Percentiles rank a stretch among this genome's conserved stretches.
These are phyloP conservation scores for Shargacucullia verbasci DNA, from an alignment of 2,888 invertebrate genomes.

Conservation along the genomic window DNA sequence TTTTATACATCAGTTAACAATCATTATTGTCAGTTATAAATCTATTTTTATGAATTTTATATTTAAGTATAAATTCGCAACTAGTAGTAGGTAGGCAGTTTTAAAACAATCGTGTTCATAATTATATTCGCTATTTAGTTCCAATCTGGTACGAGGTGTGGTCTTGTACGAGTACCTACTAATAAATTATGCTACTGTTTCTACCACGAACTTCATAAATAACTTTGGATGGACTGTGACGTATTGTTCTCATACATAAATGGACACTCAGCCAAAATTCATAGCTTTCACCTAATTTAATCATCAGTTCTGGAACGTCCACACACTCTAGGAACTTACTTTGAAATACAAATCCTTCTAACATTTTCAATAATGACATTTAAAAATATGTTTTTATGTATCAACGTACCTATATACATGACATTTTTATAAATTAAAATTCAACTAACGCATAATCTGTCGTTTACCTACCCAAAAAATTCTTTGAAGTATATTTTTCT, in stretches of 20 bases:
- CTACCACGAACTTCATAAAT: slow-evolving; percentile 39
- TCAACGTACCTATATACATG: too few relatives aligned
- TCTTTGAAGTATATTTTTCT: background rate
- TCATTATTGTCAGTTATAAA: slow-evolving; percentile 89
- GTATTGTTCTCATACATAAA: slow-evolving; percentile 47
- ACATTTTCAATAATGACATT: slow-evolving; percentile 13
- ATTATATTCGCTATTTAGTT: slow-evolving; percentile 77
- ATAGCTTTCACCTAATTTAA: slow-evolving; percentile 23
- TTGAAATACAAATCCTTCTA: slow-evolving; percentile 20
- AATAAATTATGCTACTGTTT: slow-evolving; percentile 36
- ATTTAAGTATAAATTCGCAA: slow-evolving; percentile 88
- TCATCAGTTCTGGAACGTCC: slow-evolving; percentile 30
- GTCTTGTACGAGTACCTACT: slow-evolving; percentile 55
- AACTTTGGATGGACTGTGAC: slow-evolving; percentile 49
- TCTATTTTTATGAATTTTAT: slow-evolving; percentile 87
- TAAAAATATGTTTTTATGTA: slow-evolving; percentile 11
- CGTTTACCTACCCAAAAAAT: too few relatives aligned
- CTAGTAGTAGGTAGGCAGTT: slow-evolving; percentile 88
- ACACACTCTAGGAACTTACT: slow-evolving; percentile 45
- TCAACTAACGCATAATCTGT: too few relatives aligned
- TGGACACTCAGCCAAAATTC: slow-evolving; percentile 39
- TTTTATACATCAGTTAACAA: slow-evolving; percentile 89
- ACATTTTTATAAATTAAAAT: too few relatives aligned
- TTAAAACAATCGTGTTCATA: slow-evolving; percentile 85
- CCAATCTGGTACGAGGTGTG: slow-evolving; percentile 70